These are phyloP conservation scores for Benthosema pterotum DNA, from an alignment of 2,797 vertebrate genomes.

Conservation along the genomic window DNA sequence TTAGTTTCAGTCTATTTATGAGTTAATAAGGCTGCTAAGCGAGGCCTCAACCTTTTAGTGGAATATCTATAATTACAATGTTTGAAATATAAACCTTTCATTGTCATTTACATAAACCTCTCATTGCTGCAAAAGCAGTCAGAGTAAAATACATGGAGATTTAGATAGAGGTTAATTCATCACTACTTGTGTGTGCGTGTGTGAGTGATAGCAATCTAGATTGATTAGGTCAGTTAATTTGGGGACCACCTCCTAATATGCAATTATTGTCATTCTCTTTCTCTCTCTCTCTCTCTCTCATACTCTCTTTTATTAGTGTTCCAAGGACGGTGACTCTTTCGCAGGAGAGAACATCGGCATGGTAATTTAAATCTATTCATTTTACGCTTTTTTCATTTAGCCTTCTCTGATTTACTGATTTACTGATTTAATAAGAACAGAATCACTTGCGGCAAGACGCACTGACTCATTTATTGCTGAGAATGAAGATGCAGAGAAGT, in stretches of 20 bases:
- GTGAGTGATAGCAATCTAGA: too few relatives aligned
- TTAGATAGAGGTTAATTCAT: too few relatives aligned
- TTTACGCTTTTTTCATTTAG: neutral
- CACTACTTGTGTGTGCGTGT: too few relatives aligned
- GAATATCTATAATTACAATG: too few relatives aligned
- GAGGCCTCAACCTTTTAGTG: too few relatives aligned
- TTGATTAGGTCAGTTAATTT: neutral
- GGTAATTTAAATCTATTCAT: conserved; percentile 56
- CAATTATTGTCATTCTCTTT: neutral
- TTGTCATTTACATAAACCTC: too few relatives aligned
- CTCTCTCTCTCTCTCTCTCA: conserved; percentile 13
- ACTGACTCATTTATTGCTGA: neutral
- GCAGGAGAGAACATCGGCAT: conserved; percentile 72
- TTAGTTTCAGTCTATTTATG: too few relatives aligned
- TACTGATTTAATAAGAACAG: neutral
- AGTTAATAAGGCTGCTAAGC: too few relatives aligned
- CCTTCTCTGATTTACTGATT: neutral
- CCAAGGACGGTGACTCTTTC: conserved; percentile 72
- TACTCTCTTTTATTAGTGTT: conserved; percentile 53
- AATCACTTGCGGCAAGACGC: neutral
- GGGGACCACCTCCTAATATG: neutral
- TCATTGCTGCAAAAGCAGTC: too few relatives aligned
- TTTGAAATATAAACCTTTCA: too few relatives aligned
- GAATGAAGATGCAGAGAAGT: neutral
- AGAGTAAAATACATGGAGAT: too few relatives aligned